Evolutionary conservation across 1,140 invertebrate species (phyloP), one percentile per base, ranked within the genome.

Genomic region (Cardiocondyla obscurior): DNA sequence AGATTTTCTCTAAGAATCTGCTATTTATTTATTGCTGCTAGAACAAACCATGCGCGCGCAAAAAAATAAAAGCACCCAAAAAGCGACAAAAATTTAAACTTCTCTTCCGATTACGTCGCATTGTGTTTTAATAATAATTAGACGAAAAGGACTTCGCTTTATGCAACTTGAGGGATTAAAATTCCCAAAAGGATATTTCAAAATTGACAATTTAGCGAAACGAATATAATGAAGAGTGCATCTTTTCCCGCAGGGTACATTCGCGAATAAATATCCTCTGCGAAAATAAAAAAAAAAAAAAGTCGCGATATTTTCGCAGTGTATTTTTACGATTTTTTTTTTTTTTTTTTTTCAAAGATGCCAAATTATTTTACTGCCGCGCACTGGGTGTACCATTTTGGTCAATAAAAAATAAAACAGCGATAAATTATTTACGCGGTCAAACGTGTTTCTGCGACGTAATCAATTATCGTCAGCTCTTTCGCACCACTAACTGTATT

Each of bases 381-480:
- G 19, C 42, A 30, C 30, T 14, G 73, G 8, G n/a, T 51, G 74
- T 67, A 33, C 57, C 73, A 76, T 76, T 76, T 51, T 33, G 60
- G 44, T 19, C 46, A 46, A 69, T 79, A 53, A 79, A 79, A 79
- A 79, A 62, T 69, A 25, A 67, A 79, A 67, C 74, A 49, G 33
- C 64, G 74, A 79, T 79, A 69, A 79, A 79, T 69, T 79, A 79
- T 79, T 79, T 53, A 62, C 74, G 74, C 33, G 74, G 74, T 79
- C 74, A 79, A 79, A 79, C 74, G 74, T 79, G 62, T 79, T 69
- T 53, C 74, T 53, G 74, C 74, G 74, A 79, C 74, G 74, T 53
- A 46, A 79, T 79, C 74, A 79, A 79, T 79, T 79, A 79, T 79
- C 74, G 74, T 79, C 74, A 79, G 62, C 62, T 79, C 46, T 79